These are phyloP conservation scores for Passer montanus DNA, from an alignment of 2,113 vertebrate species.

Conservation along the genomic window DNA sequence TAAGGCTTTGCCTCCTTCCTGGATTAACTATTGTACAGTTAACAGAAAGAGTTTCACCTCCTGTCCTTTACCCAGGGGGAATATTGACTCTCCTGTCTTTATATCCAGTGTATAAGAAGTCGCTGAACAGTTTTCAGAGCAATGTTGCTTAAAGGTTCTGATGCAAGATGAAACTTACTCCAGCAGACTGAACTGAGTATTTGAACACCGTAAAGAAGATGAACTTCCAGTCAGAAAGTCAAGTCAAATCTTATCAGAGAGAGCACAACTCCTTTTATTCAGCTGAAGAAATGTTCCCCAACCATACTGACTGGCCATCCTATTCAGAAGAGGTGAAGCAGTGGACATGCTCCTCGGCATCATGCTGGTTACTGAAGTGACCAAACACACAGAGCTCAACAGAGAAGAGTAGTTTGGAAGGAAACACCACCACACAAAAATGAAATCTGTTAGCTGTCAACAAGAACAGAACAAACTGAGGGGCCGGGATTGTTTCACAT, in stretches of 20 bases:
- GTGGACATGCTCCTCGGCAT: constrained; percentile 19
- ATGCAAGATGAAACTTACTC: background rate
- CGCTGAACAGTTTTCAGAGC: constrained; percentile 24
- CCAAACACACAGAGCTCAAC: constrained; percentile 21
- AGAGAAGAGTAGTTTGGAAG: constrained; percentile 28
- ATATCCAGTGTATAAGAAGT: constrained; percentile 47
- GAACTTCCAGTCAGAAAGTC: constrained; percentile 20
- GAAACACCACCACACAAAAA: constrained; percentile 13
- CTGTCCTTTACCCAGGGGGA: background rate
- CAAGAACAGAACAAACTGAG: constrained; percentile 4
- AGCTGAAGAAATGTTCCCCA: background rate
- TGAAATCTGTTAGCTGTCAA: constrained; percentile 31
- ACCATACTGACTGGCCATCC: background rate
- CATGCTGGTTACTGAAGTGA: constrained; percentile 42
- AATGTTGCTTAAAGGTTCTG: background rate
- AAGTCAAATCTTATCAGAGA: background rate
- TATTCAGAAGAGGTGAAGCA: constrained; percentile 17
- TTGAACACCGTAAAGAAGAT: background rate
- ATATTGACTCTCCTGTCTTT: background rate
- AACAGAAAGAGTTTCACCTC: constrained; percentile 26
- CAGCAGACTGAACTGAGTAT: background rate
- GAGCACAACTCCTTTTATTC: background rate
- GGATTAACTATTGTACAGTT: constrained; percentile 37
- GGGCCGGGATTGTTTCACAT: constrained; percentile 19
- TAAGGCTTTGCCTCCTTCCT: constrained; percentile 69